Evolutionary conservation across 2,888 invertebrate species (phyloP).

Genomic region (Archips crataeganus): DNA sequence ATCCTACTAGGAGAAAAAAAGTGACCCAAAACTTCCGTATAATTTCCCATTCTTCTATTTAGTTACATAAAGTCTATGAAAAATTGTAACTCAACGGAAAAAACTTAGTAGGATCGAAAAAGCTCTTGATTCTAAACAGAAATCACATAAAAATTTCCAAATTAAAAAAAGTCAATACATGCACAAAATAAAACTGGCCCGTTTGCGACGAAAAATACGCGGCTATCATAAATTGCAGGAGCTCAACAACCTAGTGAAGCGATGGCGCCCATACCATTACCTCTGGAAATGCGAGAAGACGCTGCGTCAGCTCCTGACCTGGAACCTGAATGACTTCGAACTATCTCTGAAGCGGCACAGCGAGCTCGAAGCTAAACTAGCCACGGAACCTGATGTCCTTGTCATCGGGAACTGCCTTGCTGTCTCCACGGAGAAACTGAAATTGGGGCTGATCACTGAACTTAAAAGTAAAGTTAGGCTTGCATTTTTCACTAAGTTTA

Average conservation of each 20-base stretch:
- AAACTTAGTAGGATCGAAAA: too few relatives aligned
- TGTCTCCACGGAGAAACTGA: constrained; percentile 93
- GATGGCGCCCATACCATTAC: constrained; percentile 95
- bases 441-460: constrained; percentile 93
- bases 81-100: too few relatives aligned
- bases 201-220: too few relatives aligned
- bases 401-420: constrained; percentile 91
- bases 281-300: constrained; percentile 94
- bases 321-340: constrained; percentile 92
- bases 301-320: constrained; percentile 90
- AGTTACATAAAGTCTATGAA: too few relatives aligned
- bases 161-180: too few relatives aligned
- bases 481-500: background rate
- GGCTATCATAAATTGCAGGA: constrained; percentile 83
- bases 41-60: too few relatives aligned
- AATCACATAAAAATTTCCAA: too few relatives aligned
- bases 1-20: too few relatives aligned
- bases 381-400: constrained; percentile 90
- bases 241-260: constrained; percentile 91
- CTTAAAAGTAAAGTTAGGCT: constrained; percentile 86
- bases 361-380: constrained; percentile 90
- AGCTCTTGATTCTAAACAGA: too few relatives aligned
- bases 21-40: too few relatives aligned
- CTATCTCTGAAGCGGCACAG: constrained; percentile 90
- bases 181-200: too few relatives aligned